These are phyloP conservation scores for Helogale parvula DNA, from an alignment of 2,113 vertebrate genomes.

Conservation along the genomic window DNA sequence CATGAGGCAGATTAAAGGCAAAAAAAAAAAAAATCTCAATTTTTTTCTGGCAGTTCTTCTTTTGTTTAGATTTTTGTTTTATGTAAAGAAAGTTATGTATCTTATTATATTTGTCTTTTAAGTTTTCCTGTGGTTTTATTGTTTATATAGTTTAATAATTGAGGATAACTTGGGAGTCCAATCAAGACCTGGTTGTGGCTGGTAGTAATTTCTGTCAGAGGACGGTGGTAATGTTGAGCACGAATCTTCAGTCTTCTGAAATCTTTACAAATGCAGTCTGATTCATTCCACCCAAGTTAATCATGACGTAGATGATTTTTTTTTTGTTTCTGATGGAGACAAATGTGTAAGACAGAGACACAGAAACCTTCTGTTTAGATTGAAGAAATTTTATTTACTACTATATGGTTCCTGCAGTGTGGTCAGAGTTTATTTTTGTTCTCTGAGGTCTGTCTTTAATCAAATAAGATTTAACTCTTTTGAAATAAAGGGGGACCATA, in stretches of 20 bases:
- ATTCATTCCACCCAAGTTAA: not conserved
- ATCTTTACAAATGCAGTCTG: not conserved
- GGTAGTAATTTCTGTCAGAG: not conserved
- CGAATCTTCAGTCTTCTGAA: not conserved
- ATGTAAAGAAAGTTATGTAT: not conserved
- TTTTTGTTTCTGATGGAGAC: not conserved
- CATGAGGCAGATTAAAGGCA: slow-evolving; percentile 9
- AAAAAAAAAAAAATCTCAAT: not conserved
- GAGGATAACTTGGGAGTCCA: not conserved
- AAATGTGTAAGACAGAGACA: not conserved
- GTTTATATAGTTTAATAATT: slow-evolving; percentile 32
- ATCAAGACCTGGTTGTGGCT: not conserved
- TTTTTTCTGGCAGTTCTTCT: not conserved
- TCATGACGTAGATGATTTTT: not conserved
- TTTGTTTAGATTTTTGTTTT: not conserved
- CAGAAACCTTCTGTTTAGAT: slow-evolving; percentile 23
- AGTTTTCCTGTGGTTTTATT: slow-evolving; percentile 22
- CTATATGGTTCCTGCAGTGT: not conserved
- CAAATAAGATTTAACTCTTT: slow-evolving; percentile 7
- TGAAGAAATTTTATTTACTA: slow-evolving; percentile 41
- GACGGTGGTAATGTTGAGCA: not conserved
- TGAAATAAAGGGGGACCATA: not conserved
- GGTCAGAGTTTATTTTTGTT: slow-evolving; percentile 10
- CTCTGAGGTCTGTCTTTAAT: slow-evolving; percentile 19
- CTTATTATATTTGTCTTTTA: slow-evolving; percentile 11